phyloP scores from a whole-genome alignment of 2,113 vertebrate species.

The Anser brachyrhynchus region DNA sequence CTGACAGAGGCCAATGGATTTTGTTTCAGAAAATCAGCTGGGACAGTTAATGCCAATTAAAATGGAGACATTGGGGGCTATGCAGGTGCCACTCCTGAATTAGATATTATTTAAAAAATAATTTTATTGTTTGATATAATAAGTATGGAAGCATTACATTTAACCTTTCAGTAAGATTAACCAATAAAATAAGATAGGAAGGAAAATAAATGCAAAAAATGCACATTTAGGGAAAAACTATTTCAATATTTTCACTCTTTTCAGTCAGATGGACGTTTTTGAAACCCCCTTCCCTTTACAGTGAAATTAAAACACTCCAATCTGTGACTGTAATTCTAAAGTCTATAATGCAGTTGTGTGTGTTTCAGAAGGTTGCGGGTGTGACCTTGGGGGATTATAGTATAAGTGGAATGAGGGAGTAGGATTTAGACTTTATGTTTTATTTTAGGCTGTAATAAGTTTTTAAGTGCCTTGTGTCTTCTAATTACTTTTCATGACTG shows the following conservation, averaged over 20 bases:
- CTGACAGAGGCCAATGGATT: conserved; percentile 27
- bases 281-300: background rate
- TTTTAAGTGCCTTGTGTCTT: conserved; percentile 4
- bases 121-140: background rate
- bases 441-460: background rate
- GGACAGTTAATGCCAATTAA: conserved; percentile 17
- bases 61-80: background rate
- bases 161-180: background rate
- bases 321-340: background rate
- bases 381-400: background rate
- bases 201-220: background rate
- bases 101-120: background rate
- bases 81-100: background rate
- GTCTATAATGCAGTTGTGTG: background rate
- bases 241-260: background rate
- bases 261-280: background rate
- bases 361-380: background rate
- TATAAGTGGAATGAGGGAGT: background rate
- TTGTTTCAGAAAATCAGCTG: conserved; percentile 14
- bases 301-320: background rate
- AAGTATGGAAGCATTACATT: background rate
- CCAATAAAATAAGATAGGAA: background rate
- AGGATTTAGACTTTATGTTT: background rate
- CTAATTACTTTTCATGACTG: background rate
- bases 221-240: background rate